Percentiles rank a stretch among this genome's conserved stretches.
Evolutionary conservation across 2,888 invertebrate genomes (phyloP).

Genomic region (Pterostichus niger): DNA sequence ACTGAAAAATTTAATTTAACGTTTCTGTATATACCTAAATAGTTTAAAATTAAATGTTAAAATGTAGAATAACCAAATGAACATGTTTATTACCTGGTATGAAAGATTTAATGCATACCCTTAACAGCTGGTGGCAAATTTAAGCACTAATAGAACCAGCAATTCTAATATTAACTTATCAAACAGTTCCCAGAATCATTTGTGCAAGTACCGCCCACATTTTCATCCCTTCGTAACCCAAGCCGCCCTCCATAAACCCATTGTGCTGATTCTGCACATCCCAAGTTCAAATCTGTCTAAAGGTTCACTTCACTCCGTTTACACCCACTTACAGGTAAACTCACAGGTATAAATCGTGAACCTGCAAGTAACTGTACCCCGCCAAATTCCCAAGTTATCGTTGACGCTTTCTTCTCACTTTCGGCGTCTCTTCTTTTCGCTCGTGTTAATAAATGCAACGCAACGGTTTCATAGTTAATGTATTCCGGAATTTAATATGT

Average conservation of each 20-base stretch:
- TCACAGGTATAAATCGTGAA: constrained; percentile 11
- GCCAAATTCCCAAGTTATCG: not conserved
- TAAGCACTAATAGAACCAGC: constrained; percentile 20
- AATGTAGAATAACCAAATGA: too few relatives aligned
- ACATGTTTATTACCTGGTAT: constrained; percentile 24
- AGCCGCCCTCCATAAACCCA: constrained; percentile 18
- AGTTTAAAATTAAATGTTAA: too few relatives aligned
- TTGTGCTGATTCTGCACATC: constrained; percentile 2
- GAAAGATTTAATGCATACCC: not conserved
- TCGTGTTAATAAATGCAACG: constrained; percentile 43
- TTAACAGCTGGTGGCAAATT: constrained; percentile 32
- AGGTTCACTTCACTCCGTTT: constrained; percentile 33
- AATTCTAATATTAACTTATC: constrained; percentile 30
- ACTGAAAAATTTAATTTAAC: too few relatives aligned
- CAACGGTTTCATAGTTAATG: constrained; percentile 45
- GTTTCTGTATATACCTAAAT: too few relatives aligned
- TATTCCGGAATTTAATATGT: constrained; percentile 50
- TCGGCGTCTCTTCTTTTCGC: not conserved
- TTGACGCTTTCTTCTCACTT: not conserved
- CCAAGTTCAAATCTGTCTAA: constrained; percentile 10
- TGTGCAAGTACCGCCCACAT: constrained; percentile 31
- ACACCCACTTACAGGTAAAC: constrained; percentile 49
- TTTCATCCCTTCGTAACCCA: constrained; percentile 35
- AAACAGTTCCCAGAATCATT: constrained; percentile 29
- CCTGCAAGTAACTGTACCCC: constrained; percentile 34